These are phyloP conservation scores for Artibeus lituratus DNA, from an alignment of 2,797 vertebrate species.

Conservation along the genomic window DNA sequence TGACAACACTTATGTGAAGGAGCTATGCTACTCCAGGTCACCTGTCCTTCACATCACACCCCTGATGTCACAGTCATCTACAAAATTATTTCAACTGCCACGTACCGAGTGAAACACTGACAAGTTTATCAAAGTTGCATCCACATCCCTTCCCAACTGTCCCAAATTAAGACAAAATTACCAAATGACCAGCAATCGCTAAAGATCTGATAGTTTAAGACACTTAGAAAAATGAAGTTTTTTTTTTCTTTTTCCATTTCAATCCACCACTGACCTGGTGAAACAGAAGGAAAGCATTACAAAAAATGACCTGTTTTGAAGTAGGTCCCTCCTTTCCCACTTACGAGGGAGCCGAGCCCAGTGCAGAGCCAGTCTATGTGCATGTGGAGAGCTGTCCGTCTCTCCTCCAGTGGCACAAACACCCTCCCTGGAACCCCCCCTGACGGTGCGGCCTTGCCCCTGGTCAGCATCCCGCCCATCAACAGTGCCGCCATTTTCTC, in stretches of 20 bases:
- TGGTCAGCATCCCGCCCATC: not conserved
- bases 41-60: not conserved
- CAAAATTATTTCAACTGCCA: not conserved
- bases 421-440: not conserved
- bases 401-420: not conserved
- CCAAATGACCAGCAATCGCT: not conserved
- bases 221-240: not conserved
- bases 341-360: not conserved
- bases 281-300: not conserved
- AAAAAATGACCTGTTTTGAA: not conserved
- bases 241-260: not conserved
- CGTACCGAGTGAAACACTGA: not conserved
- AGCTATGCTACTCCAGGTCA: not conserved
- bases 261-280: not conserved
- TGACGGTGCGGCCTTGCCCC: not conserved
- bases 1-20: not conserved
- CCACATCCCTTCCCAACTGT: not conserved
- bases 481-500: not conserved
- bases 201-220: not conserved
- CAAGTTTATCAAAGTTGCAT: not conserved
- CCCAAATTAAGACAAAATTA: not conserved
- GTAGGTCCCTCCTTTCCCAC: not conserved
- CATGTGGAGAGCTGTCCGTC: not conserved
- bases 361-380: not conserved
- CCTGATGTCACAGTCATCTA: not conserved